Evolutionary conservation across 2,113 vertebrate genomes (phyloP).

Genomic region (Saiga tatarica): DNA sequence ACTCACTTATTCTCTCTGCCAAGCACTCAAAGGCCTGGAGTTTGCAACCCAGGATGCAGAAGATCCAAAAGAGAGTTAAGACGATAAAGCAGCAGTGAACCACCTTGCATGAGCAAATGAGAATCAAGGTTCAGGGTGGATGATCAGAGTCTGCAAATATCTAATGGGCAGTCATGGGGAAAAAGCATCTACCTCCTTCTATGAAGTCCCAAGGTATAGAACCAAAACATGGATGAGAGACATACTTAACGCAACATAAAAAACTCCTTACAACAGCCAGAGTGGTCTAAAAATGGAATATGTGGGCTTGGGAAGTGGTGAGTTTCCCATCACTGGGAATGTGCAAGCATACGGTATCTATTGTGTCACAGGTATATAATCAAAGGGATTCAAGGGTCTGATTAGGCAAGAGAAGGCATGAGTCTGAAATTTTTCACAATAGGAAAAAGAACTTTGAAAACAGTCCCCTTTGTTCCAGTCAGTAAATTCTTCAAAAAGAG

Average conservation of each 20-base stretch:
- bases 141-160: neutral
- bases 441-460: neutral
- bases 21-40: neutral
- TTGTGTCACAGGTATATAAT: neutral
- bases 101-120: neutral
- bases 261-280: neutral
- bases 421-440: neutral
- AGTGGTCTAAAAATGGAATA: neutral
- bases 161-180: neutral
- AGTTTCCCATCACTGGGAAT: neutral
- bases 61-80: neutral
- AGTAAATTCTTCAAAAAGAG: constrained; percentile 25
- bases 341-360: neutral
- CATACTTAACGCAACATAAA: neutral
- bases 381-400: neutral
- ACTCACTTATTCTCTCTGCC: neutral
- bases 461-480: constrained; percentile 3
- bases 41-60: neutral
- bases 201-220: neutral
- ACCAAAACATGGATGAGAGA: neutral
- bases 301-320: neutral
- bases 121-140: neutral
- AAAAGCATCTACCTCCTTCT: neutral
- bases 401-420: neutral
- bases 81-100: neutral